These are phyloP conservation scores for Gymnocypris eckloni DNA, from an alignment of 2,797 vertebrate genomes.

Conservation along the genomic window DNA sequence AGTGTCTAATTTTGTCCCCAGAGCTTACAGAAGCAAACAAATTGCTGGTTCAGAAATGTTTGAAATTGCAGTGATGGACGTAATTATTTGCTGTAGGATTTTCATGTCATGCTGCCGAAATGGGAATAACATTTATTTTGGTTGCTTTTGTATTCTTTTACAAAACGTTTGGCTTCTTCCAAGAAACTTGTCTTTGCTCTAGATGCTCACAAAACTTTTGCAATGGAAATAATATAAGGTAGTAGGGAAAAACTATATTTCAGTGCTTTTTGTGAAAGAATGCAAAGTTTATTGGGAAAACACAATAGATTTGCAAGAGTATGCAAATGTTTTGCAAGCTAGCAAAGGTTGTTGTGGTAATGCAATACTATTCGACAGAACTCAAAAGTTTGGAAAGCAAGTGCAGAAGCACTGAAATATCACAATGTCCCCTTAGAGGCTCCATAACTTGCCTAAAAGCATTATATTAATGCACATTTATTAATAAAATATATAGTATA, in stretches of 20 bases:
- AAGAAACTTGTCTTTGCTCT: neutral
- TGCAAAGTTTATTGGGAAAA: neutral
- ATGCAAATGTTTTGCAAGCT: neutral
- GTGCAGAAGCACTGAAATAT: neutral
- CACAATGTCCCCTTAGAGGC: neutral
- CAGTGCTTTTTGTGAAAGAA: neutral
- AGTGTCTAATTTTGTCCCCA: neutral
- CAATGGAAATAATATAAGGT: neutral
- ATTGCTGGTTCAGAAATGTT: neutral
- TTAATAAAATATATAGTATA: neutral
- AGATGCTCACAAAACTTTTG: neutral
- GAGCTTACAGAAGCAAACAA: neutral
- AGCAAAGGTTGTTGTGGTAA: neutral
- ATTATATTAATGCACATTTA: neutral
- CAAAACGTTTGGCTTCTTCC: neutral
- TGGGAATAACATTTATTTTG: neutral
- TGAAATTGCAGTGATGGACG: neutral
- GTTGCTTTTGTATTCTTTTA: neutral
- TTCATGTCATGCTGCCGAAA: neutral
- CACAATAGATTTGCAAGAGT: neutral
- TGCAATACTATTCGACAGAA: neutral
- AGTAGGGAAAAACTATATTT: neutral
- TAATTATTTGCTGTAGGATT: neutral
- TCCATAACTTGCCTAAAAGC: neutral
- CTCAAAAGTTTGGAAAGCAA: neutral